Base-by-base conservation (phyloP, 2,888 invertebrate genomes). In the Eledone cirrhosa region DNA sequence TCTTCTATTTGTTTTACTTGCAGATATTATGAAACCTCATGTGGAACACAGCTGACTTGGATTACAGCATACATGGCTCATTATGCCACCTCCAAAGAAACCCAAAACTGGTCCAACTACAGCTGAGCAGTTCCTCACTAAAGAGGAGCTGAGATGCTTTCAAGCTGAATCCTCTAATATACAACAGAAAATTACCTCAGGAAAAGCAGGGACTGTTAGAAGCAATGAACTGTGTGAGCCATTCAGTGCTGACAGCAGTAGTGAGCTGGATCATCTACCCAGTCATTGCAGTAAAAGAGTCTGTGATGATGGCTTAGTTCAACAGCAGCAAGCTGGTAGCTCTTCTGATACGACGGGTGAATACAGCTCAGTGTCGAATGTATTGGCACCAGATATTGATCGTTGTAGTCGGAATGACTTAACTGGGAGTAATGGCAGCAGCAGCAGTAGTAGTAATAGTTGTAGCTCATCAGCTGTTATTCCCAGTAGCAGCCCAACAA, bases 1-100 rank as follows among this genome's bases (percentile, higher is more conserved):
- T 0, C 47, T 41, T 48, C 24, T 76, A 0, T 14, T 75, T 76
- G n/a, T 41, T 69, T 7, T 41, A 22, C 31, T 69, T 69, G 8
- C 33, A 72, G 72, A n/a, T 72, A 41, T 41, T 72, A 72, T 48
- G 76, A 76, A 48, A 47, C 29, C 48, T 76, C 47, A 48, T 48
- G 24, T 76, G 29, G 76, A 76, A 29, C 47, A 76, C 22, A 48
- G 76, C 47, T 76, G 76, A 48, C 47, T 47, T 76, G 24, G 76
- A 41, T 47, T 47, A 24, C 29, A 47, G 48, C 27, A 48, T 76
- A 76, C 47, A 76, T 76, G 76, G 76, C 63, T 78, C 78, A 81
- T 53, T 77, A 88, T 88, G 88, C 88, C 88, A 24, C 88, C 88
- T 14, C 88, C 88, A 74, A 88, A 88, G 80, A 88, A 88, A 79